A percentile compares a stretch with the other conserved stretches of the same genome.
phyloP scores from a whole-genome alignment of 2,113 vertebrate genomes.

The Campylomormyrus numenius region DNA sequence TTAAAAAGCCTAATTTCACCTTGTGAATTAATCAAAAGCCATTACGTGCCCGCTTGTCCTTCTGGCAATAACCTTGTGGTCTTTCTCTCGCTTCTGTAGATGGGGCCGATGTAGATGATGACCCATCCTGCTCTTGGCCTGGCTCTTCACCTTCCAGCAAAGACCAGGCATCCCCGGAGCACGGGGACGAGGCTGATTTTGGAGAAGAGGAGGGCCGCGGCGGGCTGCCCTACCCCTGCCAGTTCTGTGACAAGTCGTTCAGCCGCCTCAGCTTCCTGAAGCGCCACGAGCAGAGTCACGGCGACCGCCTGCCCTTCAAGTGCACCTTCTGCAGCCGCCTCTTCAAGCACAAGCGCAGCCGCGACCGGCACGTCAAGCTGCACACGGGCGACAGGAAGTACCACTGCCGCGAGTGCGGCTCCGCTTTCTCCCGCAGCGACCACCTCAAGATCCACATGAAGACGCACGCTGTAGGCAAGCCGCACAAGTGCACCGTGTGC shows the following conservation, averaged over 20 bases:
- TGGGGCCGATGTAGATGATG: conserved; percentile 89
- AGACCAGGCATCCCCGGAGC: conserved; percentile 91
- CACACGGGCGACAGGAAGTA: conserved; percentile 97
- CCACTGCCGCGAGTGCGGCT: conserved; percentile 93
- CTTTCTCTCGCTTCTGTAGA: conserved; percentile 59
- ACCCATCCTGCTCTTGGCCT: conserved; percentile 92
- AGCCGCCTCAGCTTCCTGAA: conserved; percentile 97
- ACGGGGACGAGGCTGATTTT: conserved; percentile 85
- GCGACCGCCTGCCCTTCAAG: conserved; percentile 93
- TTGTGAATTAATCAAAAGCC: not conserved
- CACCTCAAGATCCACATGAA: conserved; percentile 98
- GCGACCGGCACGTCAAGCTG: conserved; percentile 93
- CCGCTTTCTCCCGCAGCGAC: conserved; percentile 92
- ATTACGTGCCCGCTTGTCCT: not conserved
- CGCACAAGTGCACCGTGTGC: conserved; percentile 97
- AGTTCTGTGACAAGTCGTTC: conserved; percentile 97
- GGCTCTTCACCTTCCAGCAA: conserved; percentile 97
- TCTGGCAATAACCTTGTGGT: not conserved
- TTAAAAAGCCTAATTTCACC: not conserved
- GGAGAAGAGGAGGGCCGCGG: conserved; percentile 90
- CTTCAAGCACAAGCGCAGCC: conserved; percentile 97
- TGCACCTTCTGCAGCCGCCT: conserved; percentile 94
- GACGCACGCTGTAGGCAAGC: conserved; percentile 95
- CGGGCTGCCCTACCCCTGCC: conserved; percentile 90
- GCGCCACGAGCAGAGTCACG: conserved; percentile 95